Base-by-base conservation (phyloP, 2,113 vertebrate genomes). In the Panurus biarmicus region DNA sequence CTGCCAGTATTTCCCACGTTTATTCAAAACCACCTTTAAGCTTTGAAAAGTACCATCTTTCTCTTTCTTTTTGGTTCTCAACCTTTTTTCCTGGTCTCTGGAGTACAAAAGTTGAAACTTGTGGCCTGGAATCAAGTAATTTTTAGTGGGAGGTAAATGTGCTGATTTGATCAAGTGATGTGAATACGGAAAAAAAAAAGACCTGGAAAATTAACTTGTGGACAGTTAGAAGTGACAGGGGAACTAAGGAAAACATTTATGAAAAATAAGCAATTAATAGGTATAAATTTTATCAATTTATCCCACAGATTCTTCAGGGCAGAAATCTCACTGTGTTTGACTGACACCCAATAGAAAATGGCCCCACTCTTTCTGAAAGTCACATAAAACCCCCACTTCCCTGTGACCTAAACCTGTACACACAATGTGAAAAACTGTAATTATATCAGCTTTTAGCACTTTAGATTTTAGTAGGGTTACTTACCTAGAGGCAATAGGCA, bases 401-500 rank as follows among this genome's bases (percentile, higher is more conserved):
- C 58, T 57, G 31, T 48, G 26, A 48, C n/a, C 38, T 66, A 71
- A 57, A 56, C 29, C 56, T 51, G 26, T 4, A 35, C 16, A 53
- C 5, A 83, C 56, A 76, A 23, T 42, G 54, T 24, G 61, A n/a
- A 10, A 76, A 76, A 2, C n/a, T 60, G 12, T n/a, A 22, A 72
- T 35, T 54, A 4, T 2, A 82, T n/a, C 70, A 71, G 53, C 54
- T 56, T 87, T 48, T 83, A 88, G 42, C 84, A 23, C 29, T 77
- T 57, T 9, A 73, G 53, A 53, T 73, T 35, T 78, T 53, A 64
- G 36, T 12, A 33, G 62, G 62, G 61, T 72, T 72, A 85, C 98
- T 94, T 89, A 99, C 99, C 99, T 99, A 42, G 99, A 98, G 78
- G 98, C 98, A 83, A 99, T 86, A 11, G 99, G 99, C 61, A 99